Percentiles rank a stretch among this genome's conserved stretches.
Conservation (phyloP, 2,888 invertebrate genomes). For the Seira musarum region DNA sequence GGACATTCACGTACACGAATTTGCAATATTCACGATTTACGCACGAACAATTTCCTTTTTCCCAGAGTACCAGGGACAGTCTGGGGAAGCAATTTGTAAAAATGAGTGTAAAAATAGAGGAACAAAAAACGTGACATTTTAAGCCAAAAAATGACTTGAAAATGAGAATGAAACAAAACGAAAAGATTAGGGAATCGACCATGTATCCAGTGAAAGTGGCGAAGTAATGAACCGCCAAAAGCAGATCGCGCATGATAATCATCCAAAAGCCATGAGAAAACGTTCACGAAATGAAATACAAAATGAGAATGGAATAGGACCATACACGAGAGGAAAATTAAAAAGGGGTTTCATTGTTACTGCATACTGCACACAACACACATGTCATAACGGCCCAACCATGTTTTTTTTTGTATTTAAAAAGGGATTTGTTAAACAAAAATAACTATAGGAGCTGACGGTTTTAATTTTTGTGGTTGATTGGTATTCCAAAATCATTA, state of each 20-base stretch:
- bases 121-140: not conserved
- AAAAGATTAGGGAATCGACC: not conserved
- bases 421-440: not conserved
- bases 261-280: constrained; percentile 1
- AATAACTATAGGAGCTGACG: not conserved
- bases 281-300: not conserved
- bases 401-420: not conserved
- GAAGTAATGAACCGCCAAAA: constrained; percentile 18
- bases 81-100: too few species aligned
- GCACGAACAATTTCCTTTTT: not conserved
- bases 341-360: too few species aligned
- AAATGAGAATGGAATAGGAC: not conserved
- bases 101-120: too few species aligned
- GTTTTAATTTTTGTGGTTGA: too few species aligned
- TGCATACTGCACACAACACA: too few species aligned
- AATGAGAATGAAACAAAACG: not conserved
- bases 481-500: too few species aligned
- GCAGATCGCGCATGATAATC: constrained; percentile 8
- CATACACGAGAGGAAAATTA: not conserved
- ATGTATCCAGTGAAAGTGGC: too few species aligned
- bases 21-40: too few species aligned
- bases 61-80: not conserved
- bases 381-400: too few species aligned
- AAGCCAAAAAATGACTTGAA: not conserved
- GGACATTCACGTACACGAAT: constrained; percentile 12